Evolutionary conservation across 2,797 vertebrate genomes (phyloP).

Genomic region (Clangula hyemalis): DNA sequence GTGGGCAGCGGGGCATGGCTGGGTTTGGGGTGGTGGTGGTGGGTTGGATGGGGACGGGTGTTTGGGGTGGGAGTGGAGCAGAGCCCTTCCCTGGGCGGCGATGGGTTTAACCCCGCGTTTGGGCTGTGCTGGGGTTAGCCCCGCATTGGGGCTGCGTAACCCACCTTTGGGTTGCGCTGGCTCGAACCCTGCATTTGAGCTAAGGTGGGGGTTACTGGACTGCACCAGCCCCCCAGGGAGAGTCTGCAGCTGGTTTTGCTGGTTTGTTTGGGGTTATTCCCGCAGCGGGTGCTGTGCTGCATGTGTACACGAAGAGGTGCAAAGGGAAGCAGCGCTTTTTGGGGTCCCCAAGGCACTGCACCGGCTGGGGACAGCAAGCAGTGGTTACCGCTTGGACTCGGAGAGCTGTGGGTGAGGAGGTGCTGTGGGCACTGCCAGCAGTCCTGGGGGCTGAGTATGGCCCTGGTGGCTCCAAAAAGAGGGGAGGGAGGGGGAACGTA

Average conservation of each 20-base stretch:
- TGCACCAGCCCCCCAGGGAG: background rate
- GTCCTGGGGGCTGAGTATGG: background rate
- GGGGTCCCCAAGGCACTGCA: background rate
- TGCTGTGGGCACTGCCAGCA: background rate
- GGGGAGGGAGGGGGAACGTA: too few species aligned
- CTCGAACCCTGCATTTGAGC: background rate
- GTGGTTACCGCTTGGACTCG: background rate
- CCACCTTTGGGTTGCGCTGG: background rate
- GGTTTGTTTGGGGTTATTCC: background rate
- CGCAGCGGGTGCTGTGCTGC: background rate
- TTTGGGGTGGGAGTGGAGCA: background rate
- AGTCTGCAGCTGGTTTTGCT: background rate
- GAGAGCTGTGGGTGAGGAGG: background rate
- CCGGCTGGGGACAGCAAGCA: accelerated
- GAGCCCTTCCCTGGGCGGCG: accelerated
- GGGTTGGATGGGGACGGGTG: background rate
- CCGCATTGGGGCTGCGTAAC: background rate
- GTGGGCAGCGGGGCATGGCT: background rate
- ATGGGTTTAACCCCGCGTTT: background rate
- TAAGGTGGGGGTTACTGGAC: background rate
- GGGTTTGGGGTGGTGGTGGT: background rate
- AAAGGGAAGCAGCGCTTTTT: background rate
- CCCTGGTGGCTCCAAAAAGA: background rate
- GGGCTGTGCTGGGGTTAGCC: background rate
- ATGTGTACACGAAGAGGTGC: accelerated